phyloP scores from a whole-genome alignment of 1,140 invertebrate genomes.

The Oryctes rhinoceros region DNA sequence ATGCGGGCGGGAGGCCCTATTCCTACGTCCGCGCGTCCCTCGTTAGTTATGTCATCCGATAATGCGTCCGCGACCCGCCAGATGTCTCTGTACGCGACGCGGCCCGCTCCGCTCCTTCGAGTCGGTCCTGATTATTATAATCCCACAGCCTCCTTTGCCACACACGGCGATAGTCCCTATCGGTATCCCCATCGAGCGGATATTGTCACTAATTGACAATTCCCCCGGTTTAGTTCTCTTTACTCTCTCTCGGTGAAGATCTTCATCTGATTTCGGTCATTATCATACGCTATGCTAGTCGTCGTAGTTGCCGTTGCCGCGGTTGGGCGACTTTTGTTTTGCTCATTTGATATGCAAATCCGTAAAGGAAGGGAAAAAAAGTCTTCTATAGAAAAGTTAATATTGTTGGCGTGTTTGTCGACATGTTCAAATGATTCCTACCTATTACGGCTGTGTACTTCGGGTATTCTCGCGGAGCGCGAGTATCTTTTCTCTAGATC shows the following conservation, averaged over 20 bases:
- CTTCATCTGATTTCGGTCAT: slow-evolving; percentile 32
- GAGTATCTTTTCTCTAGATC: too few relatives aligned
- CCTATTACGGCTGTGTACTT: too few relatives aligned
- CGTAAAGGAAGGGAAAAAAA: neutral
- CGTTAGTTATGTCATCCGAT: slow-evolving; percentile 9
- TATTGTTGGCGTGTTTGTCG: too few relatives aligned
- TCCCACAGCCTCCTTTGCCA: slow-evolving; percentile 13
- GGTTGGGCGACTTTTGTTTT: neutral
- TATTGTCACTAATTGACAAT: slow-evolving; percentile 36
- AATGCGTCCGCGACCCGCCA: slow-evolving; percentile 7
- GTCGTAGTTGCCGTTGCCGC: neutral
- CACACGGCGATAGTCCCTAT: slow-evolving; percentile 28
- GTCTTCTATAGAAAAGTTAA: neutral
- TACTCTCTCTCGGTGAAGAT: neutral
- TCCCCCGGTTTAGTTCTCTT: slow-evolving; percentile 6
- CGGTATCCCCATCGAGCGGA: slow-evolving; percentile 28
- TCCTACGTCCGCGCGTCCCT: neutral
- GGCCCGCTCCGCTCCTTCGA: neutral
- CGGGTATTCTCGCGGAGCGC: too few relatives aligned
- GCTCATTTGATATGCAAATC: neutral
- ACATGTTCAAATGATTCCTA: too few relatives aligned
- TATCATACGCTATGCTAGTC: slow-evolving; percentile 8
- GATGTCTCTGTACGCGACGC: slow-evolving; percentile 19
- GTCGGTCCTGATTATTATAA: slow-evolving; percentile 25
- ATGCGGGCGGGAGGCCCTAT: neutral